Evolutionary conservation across 2,888 invertebrate genomes (phyloP), one percentile per base, ranked within the genome.

Genomic region (Stegana nigrithorax): DNA sequence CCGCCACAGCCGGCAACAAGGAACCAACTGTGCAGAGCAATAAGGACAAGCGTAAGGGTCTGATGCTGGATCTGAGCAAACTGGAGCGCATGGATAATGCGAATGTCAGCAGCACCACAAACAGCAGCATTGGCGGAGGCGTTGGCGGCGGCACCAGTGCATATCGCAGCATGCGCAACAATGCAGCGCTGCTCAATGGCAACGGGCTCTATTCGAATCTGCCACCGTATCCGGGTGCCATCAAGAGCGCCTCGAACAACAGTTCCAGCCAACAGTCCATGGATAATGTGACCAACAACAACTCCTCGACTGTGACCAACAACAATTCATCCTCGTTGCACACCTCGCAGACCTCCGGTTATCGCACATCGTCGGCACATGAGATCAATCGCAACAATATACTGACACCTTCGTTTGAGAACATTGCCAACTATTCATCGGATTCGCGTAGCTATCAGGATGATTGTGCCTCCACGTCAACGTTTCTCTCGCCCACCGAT

Each of bases 51-150:
- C 83, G 86, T 19, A 87, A 85, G 68, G 89, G 89, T 72, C 86
- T 91, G 71, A 89, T 89, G 84, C 85, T 91, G 78, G 91, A 91
- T 81, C 88, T 91, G 80, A 88, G 88, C 70, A 88, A 88, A 78
- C 84, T 89, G 81, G 81, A 78, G 21, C 77, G 72, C 21, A 60
- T 63, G 17, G 75, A 73, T 19, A 73, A 69, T 53, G 67, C 64
- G 10, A 53, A 19, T 17, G 32, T 12, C 25, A 36, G 26, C 23
- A 42, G 6, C n/a, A 56, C 10, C 23, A 7, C 39, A 21, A 60
- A 64, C 39, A 64, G 27, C n/a, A 60, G n/a, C 0, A 14, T 65
- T 0, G 62, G 42, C 6, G 62, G 44, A 5, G 57, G 63, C 5
- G 53, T 62, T 4, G 51, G 61, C 10, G 25, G 62, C 5, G 51